These are phyloP conservation scores for Astreopora myriophthalma DNA, from an alignment of 64 coral and sea anemone genomes.

Conservation along the genomic window DNA sequence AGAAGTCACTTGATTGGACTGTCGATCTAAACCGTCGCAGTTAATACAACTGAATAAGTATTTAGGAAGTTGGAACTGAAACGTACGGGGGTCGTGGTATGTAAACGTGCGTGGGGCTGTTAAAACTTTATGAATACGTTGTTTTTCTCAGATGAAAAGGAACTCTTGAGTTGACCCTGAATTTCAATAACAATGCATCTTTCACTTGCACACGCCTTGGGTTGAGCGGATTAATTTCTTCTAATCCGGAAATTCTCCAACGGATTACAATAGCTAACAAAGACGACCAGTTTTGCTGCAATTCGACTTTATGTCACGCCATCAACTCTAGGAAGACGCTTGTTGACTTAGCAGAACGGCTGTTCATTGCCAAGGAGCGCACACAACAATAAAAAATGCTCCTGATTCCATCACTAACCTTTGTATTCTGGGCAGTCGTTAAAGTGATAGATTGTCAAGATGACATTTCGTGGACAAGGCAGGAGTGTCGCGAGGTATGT, in stretches of 20 bases:
- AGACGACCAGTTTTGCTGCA: neutral
- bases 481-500: conserved; percentile 15
- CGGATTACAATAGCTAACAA: neutral
- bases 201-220: neutral
- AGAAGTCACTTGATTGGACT: too few species aligned
- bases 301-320: neutral
- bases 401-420: neutral
- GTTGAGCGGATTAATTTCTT: neutral
- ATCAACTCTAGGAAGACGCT: neutral
- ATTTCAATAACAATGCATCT: neutral
- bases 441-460: neutral
- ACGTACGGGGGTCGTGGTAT: too few species aligned
- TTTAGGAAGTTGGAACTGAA: too few species aligned
- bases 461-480: neutral
- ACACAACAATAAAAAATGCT: neutral
- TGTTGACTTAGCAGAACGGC: too few species aligned
- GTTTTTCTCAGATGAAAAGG: too few species aligned
- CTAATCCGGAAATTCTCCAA: conserved; percentile 13
- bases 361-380: neutral
- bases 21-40: too few species aligned
- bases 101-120: too few species aligned
- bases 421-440: neutral
- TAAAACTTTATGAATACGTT: too few species aligned
- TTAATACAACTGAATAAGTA: too few species aligned
- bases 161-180: too few species aligned